phyloP scores from a whole-genome alignment of 1,140 invertebrate genomes.

The Diuraphis noxia region DNA sequence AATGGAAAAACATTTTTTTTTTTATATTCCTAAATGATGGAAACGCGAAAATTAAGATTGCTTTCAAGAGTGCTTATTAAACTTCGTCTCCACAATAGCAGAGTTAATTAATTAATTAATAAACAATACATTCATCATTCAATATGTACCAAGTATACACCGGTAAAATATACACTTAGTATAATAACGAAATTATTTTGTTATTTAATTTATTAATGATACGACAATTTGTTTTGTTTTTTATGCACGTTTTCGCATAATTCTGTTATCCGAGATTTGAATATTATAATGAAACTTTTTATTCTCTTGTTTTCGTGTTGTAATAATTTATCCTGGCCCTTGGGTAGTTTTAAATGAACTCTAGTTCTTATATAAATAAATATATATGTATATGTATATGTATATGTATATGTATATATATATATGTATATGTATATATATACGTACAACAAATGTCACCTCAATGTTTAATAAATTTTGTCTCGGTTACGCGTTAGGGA shows the following conservation, averaged over 20 bases:
- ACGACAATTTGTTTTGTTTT: background rate
- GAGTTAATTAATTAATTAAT: background rate
- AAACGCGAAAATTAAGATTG: background rate
- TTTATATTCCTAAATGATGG: background rate
- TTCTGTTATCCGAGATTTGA: background rate
- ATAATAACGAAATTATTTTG: background rate
- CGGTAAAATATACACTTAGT: background rate
- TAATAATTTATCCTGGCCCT: background rate
- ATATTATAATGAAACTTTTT: conserved; percentile 12
- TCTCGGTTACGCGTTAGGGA: background rate
- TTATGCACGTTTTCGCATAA: background rate
- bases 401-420: background rate
- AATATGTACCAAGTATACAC: background rate
- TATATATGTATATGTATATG: background rate
- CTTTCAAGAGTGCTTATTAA: background rate
- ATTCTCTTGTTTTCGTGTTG: conserved; percentile 17
- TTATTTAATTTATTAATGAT: background rate
- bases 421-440: background rate
- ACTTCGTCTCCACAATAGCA: background rate
- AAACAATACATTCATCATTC: background rate
- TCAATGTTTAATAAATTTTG: background rate
- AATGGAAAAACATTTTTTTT: no score
- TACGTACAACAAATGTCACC: background rate
- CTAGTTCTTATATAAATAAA: background rate
- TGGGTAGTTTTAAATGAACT: background rate